Percentiles rank a stretch among this genome's conserved stretches.
phyloP scores from a whole-genome alignment of 2,888 invertebrate species.

The Pseudolycoriella hygida region DNA sequence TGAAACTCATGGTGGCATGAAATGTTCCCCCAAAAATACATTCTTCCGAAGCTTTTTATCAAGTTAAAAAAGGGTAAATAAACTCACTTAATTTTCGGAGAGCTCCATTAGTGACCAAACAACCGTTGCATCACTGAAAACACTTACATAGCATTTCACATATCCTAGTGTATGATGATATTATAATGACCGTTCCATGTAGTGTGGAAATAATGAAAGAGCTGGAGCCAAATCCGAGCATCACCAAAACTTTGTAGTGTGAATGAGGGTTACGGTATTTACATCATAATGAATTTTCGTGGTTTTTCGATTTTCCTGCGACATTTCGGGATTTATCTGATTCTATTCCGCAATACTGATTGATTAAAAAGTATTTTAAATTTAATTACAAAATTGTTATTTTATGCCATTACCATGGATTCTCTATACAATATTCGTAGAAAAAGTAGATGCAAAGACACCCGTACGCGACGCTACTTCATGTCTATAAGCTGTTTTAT shows the following conservation, averaged over 20 bases:
- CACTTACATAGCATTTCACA: neutral
- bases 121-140: neutral
- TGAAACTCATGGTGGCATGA: constrained; percentile 3
- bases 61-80: constrained; percentile 3
- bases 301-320: neutral
- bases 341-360: neutral
- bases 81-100: constrained; percentile 3
- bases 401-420: too few species aligned
- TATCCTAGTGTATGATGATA: too few species aligned
- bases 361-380: constrained; percentile 2
- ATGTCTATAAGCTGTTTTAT: too few species aligned
- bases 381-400: neutral
- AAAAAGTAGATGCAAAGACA: too few species aligned
- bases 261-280: neutral
- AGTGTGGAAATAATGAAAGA: too few species aligned
- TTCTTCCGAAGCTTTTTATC: constrained; percentile 1
- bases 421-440: too few species aligned
- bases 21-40: constrained; percentile 1
- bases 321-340: neutral
- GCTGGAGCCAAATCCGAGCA: too few species aligned
- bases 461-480: too few species aligned
- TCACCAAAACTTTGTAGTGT: too few species aligned
- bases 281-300: neutral
- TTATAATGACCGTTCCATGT: too few species aligned
- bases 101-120: constrained; percentile 3